These are phyloP conservation scores for Axis porcinus DNA, from an alignment of 2,113 vertebrate species.

Conservation along the genomic window DNA sequence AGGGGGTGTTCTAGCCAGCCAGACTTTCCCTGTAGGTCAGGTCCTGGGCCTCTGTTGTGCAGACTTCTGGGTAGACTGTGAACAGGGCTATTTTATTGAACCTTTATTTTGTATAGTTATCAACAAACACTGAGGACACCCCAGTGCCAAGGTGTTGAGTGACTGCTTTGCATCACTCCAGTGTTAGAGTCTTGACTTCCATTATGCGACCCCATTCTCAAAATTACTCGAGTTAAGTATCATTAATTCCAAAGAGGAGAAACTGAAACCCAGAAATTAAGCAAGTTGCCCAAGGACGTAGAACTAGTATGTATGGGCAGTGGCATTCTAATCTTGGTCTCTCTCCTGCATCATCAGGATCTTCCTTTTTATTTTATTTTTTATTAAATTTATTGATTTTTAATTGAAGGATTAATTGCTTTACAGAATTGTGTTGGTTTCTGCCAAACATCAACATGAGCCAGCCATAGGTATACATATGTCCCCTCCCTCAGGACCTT, in stretches of 20 bases:
- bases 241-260: neutral
- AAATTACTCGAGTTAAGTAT: neutral
- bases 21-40: neutral
- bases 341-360: neutral
- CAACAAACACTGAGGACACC: neutral
- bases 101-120: neutral
- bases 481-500: neutral
- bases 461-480: neutral
- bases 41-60: neutral
- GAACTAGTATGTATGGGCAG: neutral
- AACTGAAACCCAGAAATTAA: neutral
- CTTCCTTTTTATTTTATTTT: neutral
- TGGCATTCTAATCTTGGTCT: neutral
- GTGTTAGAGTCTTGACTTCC: neutral
- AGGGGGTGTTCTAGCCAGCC: neutral
- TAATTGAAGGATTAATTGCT: neutral
- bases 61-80: neutral
- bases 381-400: neutral
- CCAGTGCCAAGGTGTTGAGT: neutral
- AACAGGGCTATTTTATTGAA: neutral
- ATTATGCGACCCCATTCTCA: neutral
- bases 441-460: neutral
- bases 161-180: neutral
- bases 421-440: neutral
- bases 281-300: neutral